Conservation (phyloP, 1,140 invertebrate genomes). For the Antheraea mylitta region DNA sequence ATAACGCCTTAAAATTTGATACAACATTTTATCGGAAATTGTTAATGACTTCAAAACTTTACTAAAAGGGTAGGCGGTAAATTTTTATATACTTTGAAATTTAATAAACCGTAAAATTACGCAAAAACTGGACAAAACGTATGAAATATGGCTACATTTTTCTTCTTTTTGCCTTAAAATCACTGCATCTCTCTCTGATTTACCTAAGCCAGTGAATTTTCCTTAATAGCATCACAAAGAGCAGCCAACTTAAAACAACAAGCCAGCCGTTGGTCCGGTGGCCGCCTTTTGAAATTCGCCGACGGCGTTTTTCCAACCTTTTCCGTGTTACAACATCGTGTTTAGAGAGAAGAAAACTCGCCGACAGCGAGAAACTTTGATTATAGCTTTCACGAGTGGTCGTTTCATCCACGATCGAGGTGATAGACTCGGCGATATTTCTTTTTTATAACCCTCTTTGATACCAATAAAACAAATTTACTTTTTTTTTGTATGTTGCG, state of each 20-base stretch:
- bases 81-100: no score
- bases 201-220: constrained; percentile 45
- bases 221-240: constrained; percentile 53
- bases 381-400: constrained; percentile 73
- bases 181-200: no score
- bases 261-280: constrained; percentile 32
- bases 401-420: constrained; percentile 63
- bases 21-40: no score
- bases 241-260: constrained; percentile 57
- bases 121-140: no score
- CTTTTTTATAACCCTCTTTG: constrained; percentile 73
- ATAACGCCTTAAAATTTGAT: no score
- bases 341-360: constrained; percentile 75
- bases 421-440: constrained; percentile 69
- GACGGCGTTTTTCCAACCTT: constrained; percentile 69
- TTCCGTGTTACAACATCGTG: constrained; percentile 76
- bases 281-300: constrained; percentile 57
- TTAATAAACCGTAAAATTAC: no score
- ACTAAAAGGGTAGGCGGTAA: no score
- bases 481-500: constrained; percentile 50
- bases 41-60: no score
- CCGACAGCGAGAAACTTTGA: constrained; percentile 73
- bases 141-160: no score
- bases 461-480: constrained; percentile 75
- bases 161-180: no score